These are phyloP conservation scores for Pyralis farinalis DNA, from an alignment of 2,888 invertebrate species.

Conservation along the genomic window DNA sequence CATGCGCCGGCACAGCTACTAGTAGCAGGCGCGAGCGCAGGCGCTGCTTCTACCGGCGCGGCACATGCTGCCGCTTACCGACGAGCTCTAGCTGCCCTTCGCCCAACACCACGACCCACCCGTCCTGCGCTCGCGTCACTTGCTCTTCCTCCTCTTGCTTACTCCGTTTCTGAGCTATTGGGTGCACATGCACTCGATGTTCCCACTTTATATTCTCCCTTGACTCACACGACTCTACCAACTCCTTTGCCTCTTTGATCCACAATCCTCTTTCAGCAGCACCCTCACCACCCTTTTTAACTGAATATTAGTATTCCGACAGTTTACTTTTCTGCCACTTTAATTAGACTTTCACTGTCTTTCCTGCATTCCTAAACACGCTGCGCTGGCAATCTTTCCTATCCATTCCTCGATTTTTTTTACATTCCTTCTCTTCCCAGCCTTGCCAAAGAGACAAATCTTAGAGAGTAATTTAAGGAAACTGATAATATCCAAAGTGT, in stretches of 20 bases:
- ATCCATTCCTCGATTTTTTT: constrained; percentile 56
- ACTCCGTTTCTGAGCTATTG: constrained; percentile 80
- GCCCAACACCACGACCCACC: constrained; percentile 60
- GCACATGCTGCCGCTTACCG: constrained; percentile 64
- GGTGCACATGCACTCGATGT: constrained; percentile 87
- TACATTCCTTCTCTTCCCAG: constrained; percentile 61
- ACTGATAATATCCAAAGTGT: constrained; percentile 74
- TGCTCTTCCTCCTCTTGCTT: constrained; percentile 63
- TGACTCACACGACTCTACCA: constrained; percentile 84
- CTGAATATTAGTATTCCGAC: not conserved
- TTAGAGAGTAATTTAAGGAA: constrained; percentile 54
- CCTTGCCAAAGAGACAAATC: constrained; percentile 46
- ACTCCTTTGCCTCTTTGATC: constrained; percentile 75
- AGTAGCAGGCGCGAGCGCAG: constrained; percentile 60
- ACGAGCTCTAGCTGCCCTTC: constrained; percentile 66
- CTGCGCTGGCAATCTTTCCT: constrained; percentile 37
- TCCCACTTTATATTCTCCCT: constrained; percentile 84
- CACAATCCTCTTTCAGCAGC: constrained; percentile 74
- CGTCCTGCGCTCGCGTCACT: constrained; percentile 62
- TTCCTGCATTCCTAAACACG: constrained; percentile 34
- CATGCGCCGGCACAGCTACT: constrained; percentile 75
- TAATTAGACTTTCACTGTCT: constrained; percentile 11
- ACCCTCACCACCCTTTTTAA: constrained; percentile 72
- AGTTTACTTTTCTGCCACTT: not conserved
- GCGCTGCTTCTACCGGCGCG: constrained; percentile 50